Conservation (phyloP, 37 sponge, comb jelly and placozoan genomes). For the Oopsacas minuta region DNA sequence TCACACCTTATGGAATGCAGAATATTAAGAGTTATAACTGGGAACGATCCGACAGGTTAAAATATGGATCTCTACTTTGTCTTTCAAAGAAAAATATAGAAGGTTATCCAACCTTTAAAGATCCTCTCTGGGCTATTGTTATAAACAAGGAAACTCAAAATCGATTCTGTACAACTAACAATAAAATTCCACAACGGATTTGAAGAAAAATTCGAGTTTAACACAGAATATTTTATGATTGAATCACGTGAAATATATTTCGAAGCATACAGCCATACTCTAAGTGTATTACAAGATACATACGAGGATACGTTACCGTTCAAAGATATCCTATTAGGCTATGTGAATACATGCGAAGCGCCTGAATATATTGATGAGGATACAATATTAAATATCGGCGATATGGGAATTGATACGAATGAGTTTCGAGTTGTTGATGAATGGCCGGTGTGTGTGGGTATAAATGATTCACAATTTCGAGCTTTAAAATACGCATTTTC, state of each 20-base stretch:
- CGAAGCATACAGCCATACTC: constrained; percentile 73
- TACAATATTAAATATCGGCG: neutral
- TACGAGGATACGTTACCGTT: neutral
- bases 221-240: constrained; percentile 38
- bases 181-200: neutral
- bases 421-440: neutral
- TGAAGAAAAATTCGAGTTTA: neutral
- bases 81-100: constrained; percentile 44
- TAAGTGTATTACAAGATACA: constrained; percentile 36
- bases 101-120: constrained; percentile 28
- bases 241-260: constrained; percentile 76
- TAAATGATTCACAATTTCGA: constrained; percentile 52
- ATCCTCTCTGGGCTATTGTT: constrained; percentile 47
- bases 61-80: constrained; percentile 70
- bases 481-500: constrained; percentile 55
- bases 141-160: constrained; percentile 34
- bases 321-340: neutral
- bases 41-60: constrained; percentile 62
- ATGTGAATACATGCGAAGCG: neutral
- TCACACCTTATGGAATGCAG: constrained; percentile 26
- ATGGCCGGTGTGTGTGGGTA: neutral
- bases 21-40: constrained; percentile 31
- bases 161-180: neutral
- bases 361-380: neutral
- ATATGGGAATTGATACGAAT: neutral